Conservation (phyloP, 2,797 vertebrate species). For the Emydoidea blandingii region DNA sequence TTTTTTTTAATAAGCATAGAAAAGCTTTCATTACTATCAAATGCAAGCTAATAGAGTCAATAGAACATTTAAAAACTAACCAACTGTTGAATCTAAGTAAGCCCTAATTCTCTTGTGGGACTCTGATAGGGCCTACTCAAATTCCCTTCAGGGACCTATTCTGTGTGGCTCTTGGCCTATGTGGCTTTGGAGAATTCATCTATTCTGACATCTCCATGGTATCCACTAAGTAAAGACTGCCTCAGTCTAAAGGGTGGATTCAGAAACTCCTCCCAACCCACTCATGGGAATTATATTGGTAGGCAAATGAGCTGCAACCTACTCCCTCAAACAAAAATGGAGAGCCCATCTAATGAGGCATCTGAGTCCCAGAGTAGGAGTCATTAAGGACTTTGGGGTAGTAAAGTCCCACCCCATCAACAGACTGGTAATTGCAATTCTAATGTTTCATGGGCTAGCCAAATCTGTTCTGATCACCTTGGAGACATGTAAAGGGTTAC, state of each 20-base stretch:
- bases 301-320: neutral
- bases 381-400: slow-evolving; percentile 28
- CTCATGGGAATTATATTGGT: neutral
- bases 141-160: neutral
- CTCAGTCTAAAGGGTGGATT: neutral
- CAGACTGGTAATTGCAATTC: neutral
- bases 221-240: neutral
- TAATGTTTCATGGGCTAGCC: neutral
- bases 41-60: neutral
- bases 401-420: neutral
- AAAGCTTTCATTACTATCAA: neutral
- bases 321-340: slow-evolving; percentile 12
- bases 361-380: neutral
- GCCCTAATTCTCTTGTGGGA: neutral
- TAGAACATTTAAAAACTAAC: neutral
- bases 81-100: neutral
- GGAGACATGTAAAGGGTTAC: neutral
- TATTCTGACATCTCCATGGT: neutral
- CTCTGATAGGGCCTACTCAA: neutral
- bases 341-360: neutral
- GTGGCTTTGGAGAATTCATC: neutral
- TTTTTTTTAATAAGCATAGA: rapidly evolving
- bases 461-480: neutral
- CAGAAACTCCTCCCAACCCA: neutral
- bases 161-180: neutral